Percentiles rank a stretch among this genome's conserved stretches.
These are phyloP conservation scores for Globia sparganii DNA, from an alignment of 2,888 invertebrate species.

Conservation along the genomic window DNA sequence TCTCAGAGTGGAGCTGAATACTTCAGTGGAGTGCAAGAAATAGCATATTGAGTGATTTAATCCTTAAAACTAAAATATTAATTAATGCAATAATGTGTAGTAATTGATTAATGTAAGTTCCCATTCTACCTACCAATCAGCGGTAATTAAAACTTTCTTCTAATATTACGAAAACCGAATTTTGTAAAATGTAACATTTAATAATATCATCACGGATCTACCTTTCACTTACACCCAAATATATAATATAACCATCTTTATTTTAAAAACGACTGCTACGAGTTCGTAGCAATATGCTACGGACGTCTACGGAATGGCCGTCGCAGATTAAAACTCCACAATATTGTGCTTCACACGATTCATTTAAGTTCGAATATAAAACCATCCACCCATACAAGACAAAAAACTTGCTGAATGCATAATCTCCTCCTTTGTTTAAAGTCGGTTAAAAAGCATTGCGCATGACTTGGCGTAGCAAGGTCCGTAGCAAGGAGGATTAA, in stretches of 20 bases:
- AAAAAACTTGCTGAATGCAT: background rate
- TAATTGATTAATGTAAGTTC: background rate
- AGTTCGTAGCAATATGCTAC: background rate
- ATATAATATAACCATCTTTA: background rate
- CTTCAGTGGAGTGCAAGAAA: background rate
- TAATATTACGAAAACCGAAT: background rate
- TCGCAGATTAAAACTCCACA: background rate
- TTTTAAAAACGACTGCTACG: background rate
- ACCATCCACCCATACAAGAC: background rate
- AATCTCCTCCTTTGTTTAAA: background rate
- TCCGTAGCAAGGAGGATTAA: slow-evolving; percentile 1
- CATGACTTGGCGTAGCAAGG: background rate
- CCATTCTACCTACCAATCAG: background rate
- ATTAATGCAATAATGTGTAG: background rate
- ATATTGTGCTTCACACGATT: background rate
- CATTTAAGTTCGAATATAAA: background rate
- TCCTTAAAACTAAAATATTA: background rate
- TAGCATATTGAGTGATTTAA: background rate
- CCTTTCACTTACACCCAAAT: background rate
- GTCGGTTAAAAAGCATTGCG: background rate
- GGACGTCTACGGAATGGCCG: background rate
- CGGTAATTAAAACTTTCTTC: background rate
- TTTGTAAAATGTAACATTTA: background rate
- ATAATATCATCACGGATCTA: background rate
- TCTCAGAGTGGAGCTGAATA: background rate